These are phyloP conservation scores for Stegostoma tigrinum DNA, from an alignment of 2,113 vertebrate genomes.

Conservation along the genomic window DNA sequence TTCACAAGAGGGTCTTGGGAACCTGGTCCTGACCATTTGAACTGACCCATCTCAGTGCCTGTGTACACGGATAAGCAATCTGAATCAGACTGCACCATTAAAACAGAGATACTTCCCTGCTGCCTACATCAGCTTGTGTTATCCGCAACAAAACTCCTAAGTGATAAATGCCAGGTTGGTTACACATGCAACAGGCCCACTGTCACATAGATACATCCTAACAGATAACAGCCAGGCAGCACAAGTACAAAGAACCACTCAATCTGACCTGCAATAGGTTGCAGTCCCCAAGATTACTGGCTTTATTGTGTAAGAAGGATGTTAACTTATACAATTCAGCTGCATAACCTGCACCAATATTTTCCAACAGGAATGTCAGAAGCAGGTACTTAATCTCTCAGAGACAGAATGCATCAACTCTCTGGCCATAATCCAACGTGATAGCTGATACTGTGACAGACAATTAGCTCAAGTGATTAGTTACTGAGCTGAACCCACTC, in stretches of 20 bases:
- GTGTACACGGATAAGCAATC: too few relatives aligned
- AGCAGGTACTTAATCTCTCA: not conserved
- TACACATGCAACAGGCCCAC: not conserved
- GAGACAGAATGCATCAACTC: not conserved
- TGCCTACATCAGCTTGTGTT: too few relatives aligned
- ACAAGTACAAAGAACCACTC: not conserved
- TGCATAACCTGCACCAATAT: not conserved
- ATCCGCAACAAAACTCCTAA: not conserved
- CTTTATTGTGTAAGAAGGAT: not conserved
- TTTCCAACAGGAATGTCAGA: not conserved
- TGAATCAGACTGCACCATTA: too few relatives aligned
- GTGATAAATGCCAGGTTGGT: not conserved
- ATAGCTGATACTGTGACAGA: not conserved
- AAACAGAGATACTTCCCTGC: too few relatives aligned
- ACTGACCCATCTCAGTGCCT: too few relatives aligned
- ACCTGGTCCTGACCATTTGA: too few relatives aligned
- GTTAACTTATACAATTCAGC: not conserved
- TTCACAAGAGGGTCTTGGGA: too few relatives aligned
- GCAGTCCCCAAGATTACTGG: not conserved
- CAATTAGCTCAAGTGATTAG: not conserved
- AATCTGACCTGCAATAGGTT: not conserved
- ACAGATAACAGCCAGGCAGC: not conserved
- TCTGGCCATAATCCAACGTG: not conserved
- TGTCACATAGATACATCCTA: not conserved
- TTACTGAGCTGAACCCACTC: not conserved